Conservation (phyloP, 2,113 vertebrate species). For the Cebidichthys violaceus region DNA sequence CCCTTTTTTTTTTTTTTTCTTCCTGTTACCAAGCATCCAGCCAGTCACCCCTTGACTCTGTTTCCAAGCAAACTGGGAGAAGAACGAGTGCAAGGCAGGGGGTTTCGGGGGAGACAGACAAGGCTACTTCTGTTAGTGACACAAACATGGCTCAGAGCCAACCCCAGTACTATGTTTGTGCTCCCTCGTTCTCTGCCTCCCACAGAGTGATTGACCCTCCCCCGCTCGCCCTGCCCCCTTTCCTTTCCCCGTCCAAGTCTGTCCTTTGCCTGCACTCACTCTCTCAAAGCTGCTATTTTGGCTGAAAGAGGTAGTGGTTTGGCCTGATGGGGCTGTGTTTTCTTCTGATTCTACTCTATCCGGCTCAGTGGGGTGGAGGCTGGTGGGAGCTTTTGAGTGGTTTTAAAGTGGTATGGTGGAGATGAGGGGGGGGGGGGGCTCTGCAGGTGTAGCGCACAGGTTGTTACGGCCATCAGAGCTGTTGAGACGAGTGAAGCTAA, state of each 20-base stretch:
- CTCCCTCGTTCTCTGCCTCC: slow-evolving; percentile 76
- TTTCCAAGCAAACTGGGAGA: slow-evolving; percentile 74
- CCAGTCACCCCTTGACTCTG: slow-evolving; percentile 72
- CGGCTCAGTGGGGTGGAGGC: slow-evolving; percentile 50
- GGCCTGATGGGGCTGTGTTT: slow-evolving; percentile 67
- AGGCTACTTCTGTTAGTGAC: slow-evolving; percentile 82
- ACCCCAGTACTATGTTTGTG: slow-evolving; percentile 73
- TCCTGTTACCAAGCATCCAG: slow-evolving; percentile 72
- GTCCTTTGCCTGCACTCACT: slow-evolving; percentile 73
- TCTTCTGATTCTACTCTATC: slow-evolving; percentile 58
- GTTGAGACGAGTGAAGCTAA: slow-evolving; percentile 40
- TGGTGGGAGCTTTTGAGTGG: slow-evolving; percentile 51
- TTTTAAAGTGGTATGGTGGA: slow-evolving; percentile 46
- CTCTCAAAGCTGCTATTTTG: slow-evolving; percentile 73
- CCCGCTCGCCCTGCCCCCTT: slow-evolving; percentile 39
- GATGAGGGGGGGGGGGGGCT: neutral
- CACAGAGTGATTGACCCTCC: slow-evolving; percentile 70
- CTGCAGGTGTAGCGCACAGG: slow-evolving; percentile 67
- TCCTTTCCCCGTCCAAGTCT: slow-evolving; percentile 56
- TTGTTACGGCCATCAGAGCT: slow-evolving; percentile 63
- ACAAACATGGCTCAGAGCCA: slow-evolving; percentile 79
- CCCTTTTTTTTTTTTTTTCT: slow-evolving; percentile 59
- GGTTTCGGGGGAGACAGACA: slow-evolving; percentile 47
- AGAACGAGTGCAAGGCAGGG: slow-evolving; percentile 63
- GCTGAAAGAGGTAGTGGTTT: slow-evolving; percentile 68